Conservation (phyloP, 2,113 vertebrate species). For the Otis tarda region DNA sequence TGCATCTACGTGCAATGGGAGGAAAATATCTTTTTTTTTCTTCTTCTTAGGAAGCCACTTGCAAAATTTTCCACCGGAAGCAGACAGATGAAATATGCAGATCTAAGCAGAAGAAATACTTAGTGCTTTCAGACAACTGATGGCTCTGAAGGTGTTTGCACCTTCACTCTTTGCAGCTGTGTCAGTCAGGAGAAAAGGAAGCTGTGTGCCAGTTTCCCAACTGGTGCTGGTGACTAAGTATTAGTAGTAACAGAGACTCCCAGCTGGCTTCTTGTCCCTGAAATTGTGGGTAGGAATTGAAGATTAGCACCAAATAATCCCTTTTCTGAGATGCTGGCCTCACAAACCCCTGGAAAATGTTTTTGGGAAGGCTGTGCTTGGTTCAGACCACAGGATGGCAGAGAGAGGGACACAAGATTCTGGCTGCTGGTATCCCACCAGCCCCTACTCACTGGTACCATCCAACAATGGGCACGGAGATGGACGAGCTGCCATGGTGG, state of each 20-base stretch:
- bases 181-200: neutral
- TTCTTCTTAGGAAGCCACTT: neutral
- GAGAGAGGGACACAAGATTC: neutral
- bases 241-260: neutral
- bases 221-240: neutral
- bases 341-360: neutral
- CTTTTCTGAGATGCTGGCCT: neutral
- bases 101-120: neutral
- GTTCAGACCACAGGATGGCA: neutral
- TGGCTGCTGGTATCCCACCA: neutral
- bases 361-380: neutral
- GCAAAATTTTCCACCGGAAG: neutral
- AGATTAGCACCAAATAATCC: neutral
- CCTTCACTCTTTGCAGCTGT: neutral
- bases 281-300: neutral
- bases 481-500: neutral
- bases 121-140: neutral
- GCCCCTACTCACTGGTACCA: too few species aligned
- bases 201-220: neutral
- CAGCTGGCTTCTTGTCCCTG: neutral
- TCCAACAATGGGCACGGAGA: neutral
- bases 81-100: neutral
- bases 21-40: neutral
- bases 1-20: fast-evolving
- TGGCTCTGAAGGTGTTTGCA: neutral